Percentiles rank a stretch among this genome's conserved stretches.
Evolutionary conservation across 2,113 vertebrate species (phyloP).

Genomic region (Pithys albifrons): DNA sequence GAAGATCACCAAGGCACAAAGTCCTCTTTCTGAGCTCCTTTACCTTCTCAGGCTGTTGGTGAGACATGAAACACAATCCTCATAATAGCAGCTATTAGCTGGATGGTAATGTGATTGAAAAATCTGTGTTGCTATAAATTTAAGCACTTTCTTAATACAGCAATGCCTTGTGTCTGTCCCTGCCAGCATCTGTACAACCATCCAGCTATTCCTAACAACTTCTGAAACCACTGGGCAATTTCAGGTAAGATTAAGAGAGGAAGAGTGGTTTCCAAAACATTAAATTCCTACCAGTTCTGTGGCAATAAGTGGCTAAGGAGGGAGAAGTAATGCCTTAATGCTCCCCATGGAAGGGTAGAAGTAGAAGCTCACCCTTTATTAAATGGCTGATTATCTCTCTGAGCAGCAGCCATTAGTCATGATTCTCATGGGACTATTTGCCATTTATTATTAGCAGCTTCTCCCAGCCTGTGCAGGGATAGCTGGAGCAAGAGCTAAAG

Average conservation of each 20-base stretch:
- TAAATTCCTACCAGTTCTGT: not conserved
- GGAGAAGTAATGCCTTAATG: not conserved
- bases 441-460: not conserved
- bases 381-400: conserved; percentile 3
- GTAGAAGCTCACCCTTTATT: conserved; percentile 33
- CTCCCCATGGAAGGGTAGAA: not conserved
- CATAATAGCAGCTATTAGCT: not conserved
- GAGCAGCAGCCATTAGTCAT: not conserved
- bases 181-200: not conserved
- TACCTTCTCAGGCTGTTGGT: not conserved
- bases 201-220: not conserved
- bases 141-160: not conserved
- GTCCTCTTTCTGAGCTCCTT: not conserved
- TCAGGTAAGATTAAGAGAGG: not conserved
- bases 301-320: not conserved
- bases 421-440: not conserved
- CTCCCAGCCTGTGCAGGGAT: not conserved
- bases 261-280: not conserved
- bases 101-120: not conserved
- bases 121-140: not conserved
- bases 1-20: not conserved
- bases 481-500: not conserved
- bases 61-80: not conserved
- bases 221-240: not conserved
- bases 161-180: not conserved